Percentiles rank a stretch among this genome's conserved stretches.
These are phyloP conservation scores for Callionymus lyra DNA, from an alignment of 2,113 vertebrate genomes.

Conservation along the genomic window DNA sequence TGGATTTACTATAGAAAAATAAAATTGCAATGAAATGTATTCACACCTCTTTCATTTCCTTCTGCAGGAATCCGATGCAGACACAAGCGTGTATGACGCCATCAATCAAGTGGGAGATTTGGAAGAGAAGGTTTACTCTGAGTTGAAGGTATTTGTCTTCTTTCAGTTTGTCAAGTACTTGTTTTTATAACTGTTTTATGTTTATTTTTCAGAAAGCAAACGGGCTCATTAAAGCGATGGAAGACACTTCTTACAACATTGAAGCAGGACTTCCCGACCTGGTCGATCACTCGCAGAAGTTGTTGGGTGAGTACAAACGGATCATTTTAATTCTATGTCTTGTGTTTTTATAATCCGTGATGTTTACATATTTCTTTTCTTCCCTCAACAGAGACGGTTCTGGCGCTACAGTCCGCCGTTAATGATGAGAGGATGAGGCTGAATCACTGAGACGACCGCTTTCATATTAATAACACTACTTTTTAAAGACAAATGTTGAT, in stretches of 20 bases:
- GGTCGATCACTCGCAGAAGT: slow-evolving; percentile 21
- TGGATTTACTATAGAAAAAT: slow-evolving; percentile 13
- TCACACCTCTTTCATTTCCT: slow-evolving; percentile 3
- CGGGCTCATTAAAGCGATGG: slow-evolving; percentile 42
- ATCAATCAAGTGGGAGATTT: slow-evolving; percentile 51
- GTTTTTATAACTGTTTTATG: not conserved
- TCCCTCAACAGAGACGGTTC: slow-evolving; percentile 17
- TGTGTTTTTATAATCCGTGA: not conserved
- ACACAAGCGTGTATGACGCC: slow-evolving; percentile 40
- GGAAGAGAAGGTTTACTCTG: slow-evolving; percentile 49
- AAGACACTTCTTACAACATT: slow-evolving; percentile 40
- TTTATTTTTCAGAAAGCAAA: slow-evolving; percentile 27
- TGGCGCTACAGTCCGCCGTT: slow-evolving; percentile 35
- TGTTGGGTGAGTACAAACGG: slow-evolving; percentile 40
- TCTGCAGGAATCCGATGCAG: slow-evolving; percentile 43
- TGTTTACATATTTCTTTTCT: slow-evolving; percentile 5
- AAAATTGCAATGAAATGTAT: too few relatives aligned
- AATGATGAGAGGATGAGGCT: slow-evolving; percentile 19
- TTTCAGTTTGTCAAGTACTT: not conserved
- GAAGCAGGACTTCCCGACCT: slow-evolving; percentile 33
- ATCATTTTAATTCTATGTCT: not conserved
- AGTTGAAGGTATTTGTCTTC: slow-evolving; percentile 48
- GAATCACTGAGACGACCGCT: slow-evolving; percentile 16
- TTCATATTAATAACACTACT: too few relatives aligned
- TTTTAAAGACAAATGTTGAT: too few relatives aligned